Conservation (phyloP, 2,113 vertebrate species). For the Lagopus leucura region DNA sequence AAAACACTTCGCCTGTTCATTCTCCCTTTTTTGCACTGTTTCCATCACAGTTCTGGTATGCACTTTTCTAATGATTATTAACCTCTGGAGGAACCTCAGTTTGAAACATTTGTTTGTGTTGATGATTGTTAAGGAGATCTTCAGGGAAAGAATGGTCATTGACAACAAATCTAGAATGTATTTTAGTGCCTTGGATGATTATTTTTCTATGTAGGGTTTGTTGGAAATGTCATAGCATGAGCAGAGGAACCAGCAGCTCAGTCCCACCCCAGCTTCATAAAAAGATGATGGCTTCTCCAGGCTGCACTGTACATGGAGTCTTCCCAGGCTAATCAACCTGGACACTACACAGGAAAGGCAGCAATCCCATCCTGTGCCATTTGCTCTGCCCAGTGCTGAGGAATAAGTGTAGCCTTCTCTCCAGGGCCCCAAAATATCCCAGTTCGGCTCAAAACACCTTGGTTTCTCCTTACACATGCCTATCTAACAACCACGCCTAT, state of each 20-base stretch:
- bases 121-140: background rate
- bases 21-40: background rate
- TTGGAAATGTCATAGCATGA: background rate
- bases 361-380: background rate
- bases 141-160: background rate
- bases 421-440: background rate
- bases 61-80: background rate
- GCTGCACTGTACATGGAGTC: background rate
- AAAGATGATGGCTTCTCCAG: background rate
- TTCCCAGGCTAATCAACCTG: background rate
- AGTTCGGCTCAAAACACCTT: background rate
- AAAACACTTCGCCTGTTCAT: background rate
- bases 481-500: background rate
- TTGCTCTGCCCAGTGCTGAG: background rate
- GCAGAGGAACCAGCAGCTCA: background rate
- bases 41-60: background rate
- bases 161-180: background rate
- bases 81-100: background rate
- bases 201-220: background rate
- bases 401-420: background rate
- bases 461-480: background rate
- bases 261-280: background rate
- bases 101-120: background rate
- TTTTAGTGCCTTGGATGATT: background rate
- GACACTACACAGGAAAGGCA: rapidly evolving